phyloP scores from a whole-genome alignment of 2,888 invertebrate genomes.

The Eilema caniola region DNA sequence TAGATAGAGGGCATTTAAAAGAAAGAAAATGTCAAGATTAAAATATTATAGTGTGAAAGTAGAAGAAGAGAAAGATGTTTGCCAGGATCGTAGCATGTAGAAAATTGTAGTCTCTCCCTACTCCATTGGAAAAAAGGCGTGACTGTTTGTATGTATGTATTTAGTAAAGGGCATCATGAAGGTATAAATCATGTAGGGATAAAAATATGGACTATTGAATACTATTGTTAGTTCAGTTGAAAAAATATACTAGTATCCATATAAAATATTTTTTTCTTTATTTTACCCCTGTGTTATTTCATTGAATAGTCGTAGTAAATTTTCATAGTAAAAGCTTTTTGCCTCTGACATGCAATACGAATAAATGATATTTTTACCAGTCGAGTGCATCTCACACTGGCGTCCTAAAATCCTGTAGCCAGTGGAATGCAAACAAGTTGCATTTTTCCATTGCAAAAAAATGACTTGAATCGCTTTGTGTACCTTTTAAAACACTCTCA shows the following conservation, averaged over 20 bases:
- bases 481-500: slow-evolving; percentile 7
- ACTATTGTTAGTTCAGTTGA: neutral
- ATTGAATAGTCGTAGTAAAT: slow-evolving; percentile 9
- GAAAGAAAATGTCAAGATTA: too few relatives aligned
- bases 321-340: slow-evolving; percentile 20
- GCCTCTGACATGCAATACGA: slow-evolving; percentile 16
- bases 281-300: neutral
- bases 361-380: slow-evolving; percentile 19
- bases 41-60: too few relatives aligned
- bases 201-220: neutral
- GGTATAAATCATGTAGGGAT: too few relatives aligned
- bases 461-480: slow-evolving; percentile 11
- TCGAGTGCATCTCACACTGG: slow-evolving; percentile 15
- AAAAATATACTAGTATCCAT: neutral
- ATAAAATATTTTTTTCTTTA: neutral
- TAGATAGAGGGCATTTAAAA: too few relatives aligned
- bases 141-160: too few relatives aligned
- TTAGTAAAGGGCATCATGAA: too few relatives aligned
- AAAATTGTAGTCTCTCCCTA: too few relatives aligned
- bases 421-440: slow-evolving; percentile 15
- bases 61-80: too few relatives aligned
- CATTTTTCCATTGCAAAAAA: slow-evolving; percentile 14
- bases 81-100: too few relatives aligned
- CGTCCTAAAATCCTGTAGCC: slow-evolving; percentile 15
- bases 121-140: too few relatives aligned